Conservation (phyloP, 2,113 vertebrate genomes). For the Actinemys pallida region DNA sequence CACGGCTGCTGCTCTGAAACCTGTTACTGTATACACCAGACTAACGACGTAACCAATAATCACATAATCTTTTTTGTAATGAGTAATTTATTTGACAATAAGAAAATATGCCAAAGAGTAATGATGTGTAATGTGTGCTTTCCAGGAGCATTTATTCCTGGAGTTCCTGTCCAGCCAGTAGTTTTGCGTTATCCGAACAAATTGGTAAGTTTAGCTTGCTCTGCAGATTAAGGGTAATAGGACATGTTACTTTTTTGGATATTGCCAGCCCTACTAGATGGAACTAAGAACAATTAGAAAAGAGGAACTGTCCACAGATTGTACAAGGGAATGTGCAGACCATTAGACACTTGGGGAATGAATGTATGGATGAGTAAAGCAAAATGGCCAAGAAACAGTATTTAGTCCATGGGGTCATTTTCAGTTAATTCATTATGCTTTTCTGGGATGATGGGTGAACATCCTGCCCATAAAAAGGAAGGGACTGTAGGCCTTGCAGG, state of each 20-base stretch:
- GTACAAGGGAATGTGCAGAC: neutral
- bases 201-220: conserved; percentile 83
- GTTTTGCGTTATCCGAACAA: conserved; percentile 94
- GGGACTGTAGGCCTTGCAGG: neutral
- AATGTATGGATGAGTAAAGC: neutral
- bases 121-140: neutral
- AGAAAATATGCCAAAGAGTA: neutral
- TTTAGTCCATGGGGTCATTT: neutral
- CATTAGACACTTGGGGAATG: neutral
- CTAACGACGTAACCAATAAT: neutral
- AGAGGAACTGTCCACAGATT: neutral
- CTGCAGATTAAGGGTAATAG: neutral
- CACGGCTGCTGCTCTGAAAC: no score
- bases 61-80: neutral
- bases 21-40: neutral
- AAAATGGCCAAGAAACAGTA: neutral
- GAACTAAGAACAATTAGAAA: neutral
- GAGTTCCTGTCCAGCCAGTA: conserved; percentile 95
- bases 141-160: conserved; percentile 96
- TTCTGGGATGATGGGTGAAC: neutral
- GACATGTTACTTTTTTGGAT: neutral
- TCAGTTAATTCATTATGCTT: neutral
- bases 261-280: neutral
- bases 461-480: neutral
- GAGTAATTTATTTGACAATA: neutral